Percentiles rank a stretch among this genome's conserved stretches.
phyloP scores from a whole-genome alignment of 2,113 vertebrate species.

The Catharus minimus region DNA sequence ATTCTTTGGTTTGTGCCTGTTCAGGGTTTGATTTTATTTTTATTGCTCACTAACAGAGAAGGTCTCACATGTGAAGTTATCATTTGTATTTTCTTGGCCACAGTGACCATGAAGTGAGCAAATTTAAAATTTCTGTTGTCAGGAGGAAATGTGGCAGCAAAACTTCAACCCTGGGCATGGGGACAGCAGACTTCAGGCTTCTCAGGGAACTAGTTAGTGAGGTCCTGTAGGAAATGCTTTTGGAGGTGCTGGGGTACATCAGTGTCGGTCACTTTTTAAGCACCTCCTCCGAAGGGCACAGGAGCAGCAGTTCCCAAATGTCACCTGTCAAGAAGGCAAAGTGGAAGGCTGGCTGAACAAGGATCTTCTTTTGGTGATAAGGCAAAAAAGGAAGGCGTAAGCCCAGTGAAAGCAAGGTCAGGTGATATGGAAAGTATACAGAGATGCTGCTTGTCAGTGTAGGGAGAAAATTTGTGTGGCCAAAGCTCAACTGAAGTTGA shows the following conservation, averaged over 20 bases:
- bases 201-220: background rate
- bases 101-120: accelerated
- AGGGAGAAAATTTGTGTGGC: background rate
- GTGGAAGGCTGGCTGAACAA: background rate
- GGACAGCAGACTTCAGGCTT: background rate
- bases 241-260: background rate
- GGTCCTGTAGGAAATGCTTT: background rate
- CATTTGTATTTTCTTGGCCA: background rate
- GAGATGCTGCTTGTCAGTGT: background rate
- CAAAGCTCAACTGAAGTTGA: background rate
- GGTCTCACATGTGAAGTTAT: background rate
- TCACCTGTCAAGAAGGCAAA: background rate
- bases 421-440: background rate
- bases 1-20: background rate
- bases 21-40: background rate
- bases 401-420: background rate
- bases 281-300: accelerated
- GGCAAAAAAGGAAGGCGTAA: background rate
- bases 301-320: background rate
- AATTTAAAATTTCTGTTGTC: background rate
- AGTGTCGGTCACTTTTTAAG: background rate
- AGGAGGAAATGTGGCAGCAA: background rate
- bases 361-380: background rate
- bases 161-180: background rate
- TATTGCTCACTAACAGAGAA: background rate